Conservation (phyloP, 2,113 vertebrate species). For the Taurulus bubalis region DNA sequence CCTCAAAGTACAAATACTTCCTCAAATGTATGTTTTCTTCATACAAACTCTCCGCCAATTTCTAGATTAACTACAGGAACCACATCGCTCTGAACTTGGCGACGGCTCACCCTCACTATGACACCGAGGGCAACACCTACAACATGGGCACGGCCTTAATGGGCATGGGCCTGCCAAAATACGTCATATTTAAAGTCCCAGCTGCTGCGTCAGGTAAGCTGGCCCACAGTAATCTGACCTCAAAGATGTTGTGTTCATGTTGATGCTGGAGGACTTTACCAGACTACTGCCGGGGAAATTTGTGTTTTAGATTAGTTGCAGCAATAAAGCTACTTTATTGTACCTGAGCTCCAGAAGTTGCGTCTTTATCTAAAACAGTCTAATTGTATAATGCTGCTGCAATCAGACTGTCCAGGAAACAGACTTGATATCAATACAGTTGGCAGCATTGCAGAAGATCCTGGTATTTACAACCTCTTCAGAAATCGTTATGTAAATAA, state of each 20-base stretch:
- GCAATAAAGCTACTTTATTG: not conserved
- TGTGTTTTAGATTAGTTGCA: not conserved
- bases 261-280: too few relatives aligned
- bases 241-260: not conserved
- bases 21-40: too few relatives aligned
- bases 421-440: not conserved
- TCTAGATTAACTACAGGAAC: constrained; percentile 91
- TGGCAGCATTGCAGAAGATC: too few relatives aligned
- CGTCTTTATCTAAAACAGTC: not conserved
- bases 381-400: constrained; percentile 4
- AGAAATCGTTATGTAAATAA: not conserved
- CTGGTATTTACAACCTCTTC: not conserved
- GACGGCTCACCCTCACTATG: constrained; percentile 96
- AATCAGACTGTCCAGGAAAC: not conserved
- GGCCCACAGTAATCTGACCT: not conserved
- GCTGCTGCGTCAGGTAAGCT: constrained; percentile 81
- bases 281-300: not conserved
- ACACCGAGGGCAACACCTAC: constrained; percentile 88
- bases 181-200: constrained; percentile 91
- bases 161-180: constrained; percentile 89
- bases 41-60: not conserved
- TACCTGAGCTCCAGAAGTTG: not conserved
- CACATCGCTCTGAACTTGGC: constrained; percentile 89
- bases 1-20: not conserved
- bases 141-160: constrained; percentile 94